These are phyloP conservation scores for Drosophila ambigua DNA, from an alignment of 1,140 invertebrate genomes.

Conservation along the genomic window DNA sequence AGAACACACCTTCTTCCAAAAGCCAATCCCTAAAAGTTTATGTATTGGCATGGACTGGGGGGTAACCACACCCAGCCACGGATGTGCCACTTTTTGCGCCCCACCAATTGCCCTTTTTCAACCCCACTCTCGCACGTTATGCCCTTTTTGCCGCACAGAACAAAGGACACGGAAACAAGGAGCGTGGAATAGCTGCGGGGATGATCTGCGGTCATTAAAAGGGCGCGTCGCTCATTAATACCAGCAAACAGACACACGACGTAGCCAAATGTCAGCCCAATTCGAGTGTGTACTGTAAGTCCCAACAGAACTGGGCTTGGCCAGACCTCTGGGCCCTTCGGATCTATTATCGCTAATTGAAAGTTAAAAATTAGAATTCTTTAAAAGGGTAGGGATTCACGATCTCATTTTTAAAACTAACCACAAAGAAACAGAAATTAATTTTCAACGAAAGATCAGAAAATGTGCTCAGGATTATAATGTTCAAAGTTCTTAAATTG, in stretches of 20 bases:
- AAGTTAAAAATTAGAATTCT: constrained; percentile 17
- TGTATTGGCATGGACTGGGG: constrained; percentile 13
- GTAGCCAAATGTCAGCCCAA: constrained; percentile 64
- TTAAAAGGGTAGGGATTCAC: neutral
- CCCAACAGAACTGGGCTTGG: constrained; percentile 56
- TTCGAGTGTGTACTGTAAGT: constrained; percentile 12
- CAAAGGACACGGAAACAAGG: neutral
- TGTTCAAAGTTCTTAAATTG: neutral
- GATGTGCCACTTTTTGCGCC: constrained; percentile 69
- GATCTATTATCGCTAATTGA: constrained; percentile 58
- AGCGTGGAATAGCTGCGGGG: constrained; percentile 37
- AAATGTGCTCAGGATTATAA: neutral
- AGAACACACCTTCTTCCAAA: constrained; percentile 73
- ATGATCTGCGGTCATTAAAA: constrained; percentile 75
- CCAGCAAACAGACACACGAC: constrained; percentile 22
- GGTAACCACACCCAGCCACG: constrained; percentile 31
- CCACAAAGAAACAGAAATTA: neutral
- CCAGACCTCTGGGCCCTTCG: constrained; percentile 36
- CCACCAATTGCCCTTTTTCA: constrained; percentile 70
- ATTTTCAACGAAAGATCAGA: neutral
- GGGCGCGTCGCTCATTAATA: constrained; percentile 72
- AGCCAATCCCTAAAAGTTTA: constrained; percentile 75
- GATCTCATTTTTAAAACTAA: neutral
- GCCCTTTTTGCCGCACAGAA: constrained; percentile 45
- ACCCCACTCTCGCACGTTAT: constrained; percentile 37